Evolutionary conservation across 2,113 vertebrate genomes (phyloP).

Genomic region (Xenopus tropicalis): UCB_Xtro_10.0 CM004452.2:27602501-27603000

Average conservation of each 20-base stretch:
- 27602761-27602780: slow-evolving; percentile 90
- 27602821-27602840: slow-evolving; percentile 98
- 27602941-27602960: too few species aligned
- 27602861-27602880: slow-evolving; percentile 81
- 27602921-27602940: too few species aligned
- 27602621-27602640: slow-evolving; percentile 75
- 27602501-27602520: not conserved
- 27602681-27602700: not conserved
- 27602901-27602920: not conserved
- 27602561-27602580: slow-evolving; percentile 92
- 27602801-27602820: slow-evolving; percentile 95
- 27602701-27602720: too few species aligned
- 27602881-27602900: not conserved
- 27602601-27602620: slow-evolving; percentile 98
- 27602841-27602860: slow-evolving; percentile 99
- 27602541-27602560: slow-evolving; percentile 98
- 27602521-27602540: slow-evolving; percentile 73
- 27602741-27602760: slow-evolving; percentile 88
- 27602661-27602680: too few species aligned
- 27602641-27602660: too few species aligned
- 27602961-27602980: too few species aligned
- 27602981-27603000: too few species aligned
- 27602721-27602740: slow-evolving; percentile 8
- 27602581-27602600: slow-evolving; percentile 94
- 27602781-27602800: slow-evolving; percentile 97